Base-by-base conservation (phyloP, 1,140 invertebrate genomes). In the Mya arenaria region DNA sequence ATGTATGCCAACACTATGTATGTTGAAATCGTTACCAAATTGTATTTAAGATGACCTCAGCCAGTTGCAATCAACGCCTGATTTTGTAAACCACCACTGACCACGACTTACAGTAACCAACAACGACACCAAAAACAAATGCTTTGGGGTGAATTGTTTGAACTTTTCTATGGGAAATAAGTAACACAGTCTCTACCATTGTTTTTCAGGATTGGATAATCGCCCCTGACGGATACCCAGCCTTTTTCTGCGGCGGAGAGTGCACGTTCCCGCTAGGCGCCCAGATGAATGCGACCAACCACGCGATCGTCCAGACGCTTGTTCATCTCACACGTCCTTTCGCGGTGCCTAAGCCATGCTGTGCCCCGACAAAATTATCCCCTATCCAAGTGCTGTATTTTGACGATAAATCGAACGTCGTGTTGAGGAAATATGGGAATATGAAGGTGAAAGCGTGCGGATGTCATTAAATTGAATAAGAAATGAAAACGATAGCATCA, bases 391-490 rank as follows among this genome's bases (percentile, higher is more conserved):
- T 96, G 19, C 93, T 96, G 28, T 96, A 94, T 85, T 95, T 94
- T 84, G 95, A 96, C 87, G 94, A 95, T 69, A 93, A 94, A 75
- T 93, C 93, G 17, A 95, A 95, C 88, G 94, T 96, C 30, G 93
- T 96, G 8, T 90, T 96, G 23, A 96, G 96, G 89, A 94, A 94
- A 83, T 96, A 95, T 85, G 93, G 94, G 19, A 94, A 95, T 75
- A 96, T 96, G 95, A 94, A 95, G 4, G 95, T 95, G 0, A 93
- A 94, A 34, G 93, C 94, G 62, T 96, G 96, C 88, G 95, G 95
- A 17, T 96, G 96, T 88, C 94, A 95, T 87, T 96, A 92, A 94
- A 6, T 52, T 10, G 48, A n/a, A n/a, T n/a, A n/a, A n/a, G n/a
- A n/a, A n/a, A n/a, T n/a, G n/a, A n/a, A n/a, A n/a, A n/a, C n/a